phyloP scores from a whole-genome alignment of 2,113 vertebrate genomes.

The Protomyctophum bolini region DNA sequence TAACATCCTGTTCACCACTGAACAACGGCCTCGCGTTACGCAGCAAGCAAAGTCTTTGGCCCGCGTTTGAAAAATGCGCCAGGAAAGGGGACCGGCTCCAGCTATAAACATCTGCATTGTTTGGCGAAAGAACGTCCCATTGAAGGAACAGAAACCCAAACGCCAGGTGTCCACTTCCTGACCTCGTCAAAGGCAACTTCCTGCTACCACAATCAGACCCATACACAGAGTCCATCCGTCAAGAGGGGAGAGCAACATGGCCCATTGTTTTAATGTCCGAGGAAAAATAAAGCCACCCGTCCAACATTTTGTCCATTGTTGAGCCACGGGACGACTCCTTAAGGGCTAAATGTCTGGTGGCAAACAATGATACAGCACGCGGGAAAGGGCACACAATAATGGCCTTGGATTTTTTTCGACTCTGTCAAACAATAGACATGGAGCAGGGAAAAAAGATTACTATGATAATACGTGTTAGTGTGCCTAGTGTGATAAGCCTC shows the following conservation, averaged over 20 bases:
- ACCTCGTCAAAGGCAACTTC: conserved; percentile 65
- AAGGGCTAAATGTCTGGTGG: conserved; percentile 29
- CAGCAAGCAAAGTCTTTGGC: neutral
- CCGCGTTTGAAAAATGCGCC: conserved; percentile 13
- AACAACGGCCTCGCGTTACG: neutral
- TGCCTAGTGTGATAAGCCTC: conserved; percentile 20
- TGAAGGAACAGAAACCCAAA: conserved; percentile 43
- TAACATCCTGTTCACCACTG: conserved; percentile 11
- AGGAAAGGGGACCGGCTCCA: conserved; percentile 53
- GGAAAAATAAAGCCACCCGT: conserved; percentile 35
- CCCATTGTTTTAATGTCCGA: conserved; percentile 63
- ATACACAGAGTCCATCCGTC: conserved; percentile 54
- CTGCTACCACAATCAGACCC: conserved; percentile 66
- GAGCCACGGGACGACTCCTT: conserved; percentile 28
- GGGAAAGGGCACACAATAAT: conserved; percentile 11
- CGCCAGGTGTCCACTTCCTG: conserved; percentile 74
- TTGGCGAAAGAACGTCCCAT: conserved; percentile 59
- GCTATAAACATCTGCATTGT: conserved; percentile 69
- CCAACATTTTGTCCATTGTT: conserved; percentile 47
- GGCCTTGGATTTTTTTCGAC: conserved; percentile 4
- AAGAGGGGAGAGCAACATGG: conserved; percentile 18
- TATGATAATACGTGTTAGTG: conserved; percentile 5
- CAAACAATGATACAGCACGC: conserved; percentile 46
- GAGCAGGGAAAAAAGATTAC: conserved; percentile 29
- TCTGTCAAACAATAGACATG: conserved; percentile 15